A percentile compares a stretch with the other conserved stretches of the same genome.
These are phyloP conservation scores for Crotalus helleri DNA, from an alignment of 2,113 vertebrate genomes.

Conservation along the genomic window DNA sequence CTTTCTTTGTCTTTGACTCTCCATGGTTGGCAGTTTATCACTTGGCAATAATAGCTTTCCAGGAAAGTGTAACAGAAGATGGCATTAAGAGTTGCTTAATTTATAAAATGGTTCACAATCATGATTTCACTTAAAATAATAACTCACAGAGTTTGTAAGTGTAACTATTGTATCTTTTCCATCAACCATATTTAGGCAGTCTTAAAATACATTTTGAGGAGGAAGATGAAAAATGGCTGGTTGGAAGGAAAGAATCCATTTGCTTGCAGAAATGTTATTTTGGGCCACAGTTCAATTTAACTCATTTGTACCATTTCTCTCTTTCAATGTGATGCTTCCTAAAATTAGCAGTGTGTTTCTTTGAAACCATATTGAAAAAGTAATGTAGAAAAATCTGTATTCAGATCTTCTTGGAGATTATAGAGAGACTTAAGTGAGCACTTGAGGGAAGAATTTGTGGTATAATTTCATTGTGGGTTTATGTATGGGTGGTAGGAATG, in stretches of 20 bases:
- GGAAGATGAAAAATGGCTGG: conserved; percentile 11
- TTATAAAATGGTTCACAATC: neutral
- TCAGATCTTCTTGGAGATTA: conserved; percentile 16
- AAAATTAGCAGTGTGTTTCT: conserved; percentile 1
- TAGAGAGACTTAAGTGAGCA: conserved; percentile 1
- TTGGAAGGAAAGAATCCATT: conserved; percentile 19
- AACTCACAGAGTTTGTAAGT: conserved; percentile 7
- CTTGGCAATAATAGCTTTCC: neutral
- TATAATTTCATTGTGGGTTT: conserved; percentile 9
- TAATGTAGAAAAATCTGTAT: neutral
- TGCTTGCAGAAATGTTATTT: conserved; percentile 22
- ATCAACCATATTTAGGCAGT: conserved; percentile 25
- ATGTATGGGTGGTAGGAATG: neutral
- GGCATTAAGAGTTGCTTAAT: neutral
- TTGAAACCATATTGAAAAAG: conserved; percentile 19
- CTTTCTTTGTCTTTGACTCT: neutral
- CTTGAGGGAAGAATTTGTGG: conserved; percentile 10
- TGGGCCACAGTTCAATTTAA: neutral
- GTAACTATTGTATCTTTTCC: conserved; percentile 14
- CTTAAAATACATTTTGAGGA: conserved; percentile 31
- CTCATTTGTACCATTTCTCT: conserved; percentile 13
- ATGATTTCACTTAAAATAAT: neutral
- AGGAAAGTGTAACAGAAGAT: neutral
- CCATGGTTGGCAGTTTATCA: neutral
- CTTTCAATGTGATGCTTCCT: neutral